A percentile compares a stretch with the other conserved stretches of the same genome.
Evolutionary conservation across 1,140 invertebrate species (phyloP).

Genomic region (Trypoxylus dichotomus): DNA sequence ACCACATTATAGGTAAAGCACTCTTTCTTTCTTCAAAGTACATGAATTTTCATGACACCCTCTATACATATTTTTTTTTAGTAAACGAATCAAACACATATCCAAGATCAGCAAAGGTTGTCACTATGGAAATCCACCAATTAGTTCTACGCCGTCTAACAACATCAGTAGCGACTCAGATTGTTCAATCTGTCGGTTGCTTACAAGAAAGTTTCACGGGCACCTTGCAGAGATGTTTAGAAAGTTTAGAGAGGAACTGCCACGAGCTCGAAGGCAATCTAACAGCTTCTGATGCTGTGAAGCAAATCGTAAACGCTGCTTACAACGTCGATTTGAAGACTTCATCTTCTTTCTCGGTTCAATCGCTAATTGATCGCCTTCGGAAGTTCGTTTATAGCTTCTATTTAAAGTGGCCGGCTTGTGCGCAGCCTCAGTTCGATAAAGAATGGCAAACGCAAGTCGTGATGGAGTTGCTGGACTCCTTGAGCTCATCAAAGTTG

Average conservation of each 20-base stretch:
- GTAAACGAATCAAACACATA: not conserved
- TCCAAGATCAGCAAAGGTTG: conserved; percentile 56
- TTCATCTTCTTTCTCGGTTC: conserved; percentile 73
- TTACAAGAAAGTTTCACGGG: conserved; percentile 81
- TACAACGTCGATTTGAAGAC: conserved; percentile 84
- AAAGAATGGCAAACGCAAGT: conserved; percentile 74
- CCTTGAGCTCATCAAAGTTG: conserved; percentile 70
- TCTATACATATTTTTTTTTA: conserved; percentile 26
- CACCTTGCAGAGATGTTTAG: conserved; percentile 73
- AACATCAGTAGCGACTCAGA: conserved; percentile 75
- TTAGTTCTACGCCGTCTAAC: conserved; percentile 74
- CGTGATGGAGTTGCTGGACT: conserved; percentile 68
- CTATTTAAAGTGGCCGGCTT: conserved; percentile 66
- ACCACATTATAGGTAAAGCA: conserved; percentile 60
- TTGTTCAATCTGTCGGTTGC: conserved; percentile 81
- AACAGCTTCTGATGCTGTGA: conserved; percentile 76
- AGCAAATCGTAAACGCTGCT: conserved; percentile 80
- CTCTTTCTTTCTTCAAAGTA: too few relatives aligned
- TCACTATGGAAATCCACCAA: conserved; percentile 77
- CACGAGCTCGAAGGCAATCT: conserved; percentile 61
- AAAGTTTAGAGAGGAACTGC: conserved; percentile 64
- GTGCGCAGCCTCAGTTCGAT: conserved; percentile 65
- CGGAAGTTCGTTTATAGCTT: conserved; percentile 67
- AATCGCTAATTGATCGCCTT: conserved; percentile 76
- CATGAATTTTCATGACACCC: too few relatives aligned